Evolutionary conservation across 2,888 invertebrate species (phyloP).

Genomic region (Drosophila peninsularis): DNA sequence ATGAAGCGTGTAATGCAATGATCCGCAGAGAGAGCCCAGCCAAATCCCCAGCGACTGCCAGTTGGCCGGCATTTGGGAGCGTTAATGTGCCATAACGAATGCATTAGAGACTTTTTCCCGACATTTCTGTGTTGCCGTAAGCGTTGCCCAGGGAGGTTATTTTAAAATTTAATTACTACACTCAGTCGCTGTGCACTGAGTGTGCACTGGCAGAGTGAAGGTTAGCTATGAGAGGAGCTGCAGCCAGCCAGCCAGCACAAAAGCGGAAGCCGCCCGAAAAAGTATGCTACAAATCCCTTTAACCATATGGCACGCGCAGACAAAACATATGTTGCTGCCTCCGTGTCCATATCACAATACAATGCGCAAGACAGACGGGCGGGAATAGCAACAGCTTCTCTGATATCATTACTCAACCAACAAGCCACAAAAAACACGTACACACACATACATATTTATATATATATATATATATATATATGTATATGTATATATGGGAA

Average conservation of each 20-base stretch:
- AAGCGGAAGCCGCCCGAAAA: conserved; percentile 45
- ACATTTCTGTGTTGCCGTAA: conserved; percentile 19
- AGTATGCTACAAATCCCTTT: conserved; percentile 49
- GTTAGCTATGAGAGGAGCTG: conserved; percentile 14
- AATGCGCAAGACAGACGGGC: conserved; percentile 20
- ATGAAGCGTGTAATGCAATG: conserved; percentile 71
- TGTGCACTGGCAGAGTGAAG: conserved; percentile 1
- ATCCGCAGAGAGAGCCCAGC: conserved; percentile 29
- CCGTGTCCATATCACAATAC: conserved; percentile 41
- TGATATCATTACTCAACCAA: conserved; percentile 76
- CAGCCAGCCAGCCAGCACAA: conserved; percentile 6
- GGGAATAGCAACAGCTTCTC: conserved; percentile 62
- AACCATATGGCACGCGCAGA: conserved; percentile 43
- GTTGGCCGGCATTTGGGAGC: conserved; percentile 64
- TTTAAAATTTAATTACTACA: conserved; percentile 73
- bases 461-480: not conserved
- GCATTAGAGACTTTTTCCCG: conserved; percentile 68
- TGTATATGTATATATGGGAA: not conserved
- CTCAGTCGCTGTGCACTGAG: conserved; percentile 6
- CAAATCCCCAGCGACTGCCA: conserved; percentile 65
- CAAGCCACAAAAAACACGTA: conserved; percentile 51
- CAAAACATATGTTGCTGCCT: conserved; percentile 68
- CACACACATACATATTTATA: conserved; percentile 19
- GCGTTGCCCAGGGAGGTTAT: conserved; percentile 48
- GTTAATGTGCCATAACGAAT: conserved; percentile 79